Conservation (phyloP, 2,888 invertebrate genomes). For the Pseudococcus jackbeardsleyi region DNA sequence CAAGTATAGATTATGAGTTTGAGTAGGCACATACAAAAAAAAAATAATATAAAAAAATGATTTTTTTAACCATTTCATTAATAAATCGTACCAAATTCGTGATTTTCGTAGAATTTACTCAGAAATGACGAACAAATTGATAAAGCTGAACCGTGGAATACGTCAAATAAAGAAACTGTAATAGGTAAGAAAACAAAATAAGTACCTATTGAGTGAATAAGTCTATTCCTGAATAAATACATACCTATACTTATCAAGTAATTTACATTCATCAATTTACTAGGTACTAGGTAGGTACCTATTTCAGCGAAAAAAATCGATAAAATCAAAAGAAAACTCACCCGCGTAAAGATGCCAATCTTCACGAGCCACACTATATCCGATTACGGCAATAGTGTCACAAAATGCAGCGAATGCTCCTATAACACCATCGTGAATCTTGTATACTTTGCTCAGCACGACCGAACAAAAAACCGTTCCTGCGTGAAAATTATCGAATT, state of each 20-base stretch:
- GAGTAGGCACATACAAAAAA: no score
- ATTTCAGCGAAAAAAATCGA: neutral
- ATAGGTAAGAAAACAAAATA: neutral
- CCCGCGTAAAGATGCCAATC: slow-evolving; percentile 66
- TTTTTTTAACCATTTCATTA: no score
- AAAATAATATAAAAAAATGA: no score
- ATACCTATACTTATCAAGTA: no score
- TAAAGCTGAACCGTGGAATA: slow-evolving; percentile 64
- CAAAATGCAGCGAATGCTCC: slow-evolving; percentile 67
- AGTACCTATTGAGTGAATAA: no score
- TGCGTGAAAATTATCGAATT: slow-evolving; percentile 26
- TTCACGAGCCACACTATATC: slow-evolving; percentile 64
- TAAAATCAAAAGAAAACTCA: slow-evolving; percentile 35
- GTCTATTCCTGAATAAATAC: no score
- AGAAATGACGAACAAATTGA: slow-evolving; percentile 61
- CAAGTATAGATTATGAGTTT: no score
- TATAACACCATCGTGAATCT: slow-evolving; percentile 67
- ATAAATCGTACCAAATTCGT: slow-evolving; percentile 62
- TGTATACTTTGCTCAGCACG: slow-evolving; percentile 66
- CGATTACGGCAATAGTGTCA: slow-evolving; percentile 65
- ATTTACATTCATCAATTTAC: no score
- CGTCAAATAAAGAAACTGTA: slow-evolving; percentile 63
- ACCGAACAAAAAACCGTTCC: slow-evolving; percentile 67
- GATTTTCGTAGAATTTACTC: slow-evolving; percentile 57
- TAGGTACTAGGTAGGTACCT: no score